Percentiles rank a stretch among this genome's conserved stretches.
These are phyloP conservation scores for Drosophila peninsularis DNA, from an alignment of 2,888 invertebrate species.

Conservation along the genomic window DNA sequence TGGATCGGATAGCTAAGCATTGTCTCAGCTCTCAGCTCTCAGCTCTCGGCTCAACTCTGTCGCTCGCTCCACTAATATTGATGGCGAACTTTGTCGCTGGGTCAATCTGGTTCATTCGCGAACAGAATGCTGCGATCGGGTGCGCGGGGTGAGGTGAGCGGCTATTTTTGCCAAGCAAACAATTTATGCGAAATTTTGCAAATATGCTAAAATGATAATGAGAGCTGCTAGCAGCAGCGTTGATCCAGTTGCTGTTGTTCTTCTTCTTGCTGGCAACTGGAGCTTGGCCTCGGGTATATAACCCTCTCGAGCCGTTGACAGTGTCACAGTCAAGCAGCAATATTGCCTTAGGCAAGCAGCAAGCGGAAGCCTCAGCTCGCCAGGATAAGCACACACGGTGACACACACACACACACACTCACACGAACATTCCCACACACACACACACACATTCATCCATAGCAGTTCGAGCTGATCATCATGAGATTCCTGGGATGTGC, in stretches of 20 bases:
- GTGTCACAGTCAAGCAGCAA: conserved; percentile 64
- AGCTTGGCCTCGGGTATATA: conserved; percentile 63
- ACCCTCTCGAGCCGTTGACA: conserved; percentile 47
- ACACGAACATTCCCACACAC: background rate
- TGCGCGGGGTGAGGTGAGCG: background rate
- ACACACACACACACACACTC: background rate
- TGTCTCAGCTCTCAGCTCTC: background rate
- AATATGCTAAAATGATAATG: conserved; percentile 72
- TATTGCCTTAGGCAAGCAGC: conserved; percentile 55
- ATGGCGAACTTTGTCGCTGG: conserved; percentile 55
- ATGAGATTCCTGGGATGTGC: conserved; percentile 55
- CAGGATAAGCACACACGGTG: conserved; percentile 20
- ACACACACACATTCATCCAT: background rate
- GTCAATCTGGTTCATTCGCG: conserved; percentile 53
- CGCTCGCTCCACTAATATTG: conserved; percentile 16
- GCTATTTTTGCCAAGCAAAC: conserved; percentile 25
- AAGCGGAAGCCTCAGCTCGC: conserved; percentile 4
- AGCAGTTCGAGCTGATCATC: background rate
- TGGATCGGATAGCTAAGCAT: background rate
- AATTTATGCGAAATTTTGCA: conserved; percentile 70
- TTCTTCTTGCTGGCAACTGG: conserved; percentile 43
- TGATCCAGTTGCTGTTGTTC: conserved; percentile 37
- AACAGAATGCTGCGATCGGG: conserved; percentile 5
- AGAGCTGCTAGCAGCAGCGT: conserved; percentile 46
- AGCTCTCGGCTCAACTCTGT: background rate